Percentiles rank a stretch among this genome's conserved stretches.
Evolutionary conservation across 2,797 vertebrate species (phyloP).

Genomic region (Micromesistius poutassou): DNA sequence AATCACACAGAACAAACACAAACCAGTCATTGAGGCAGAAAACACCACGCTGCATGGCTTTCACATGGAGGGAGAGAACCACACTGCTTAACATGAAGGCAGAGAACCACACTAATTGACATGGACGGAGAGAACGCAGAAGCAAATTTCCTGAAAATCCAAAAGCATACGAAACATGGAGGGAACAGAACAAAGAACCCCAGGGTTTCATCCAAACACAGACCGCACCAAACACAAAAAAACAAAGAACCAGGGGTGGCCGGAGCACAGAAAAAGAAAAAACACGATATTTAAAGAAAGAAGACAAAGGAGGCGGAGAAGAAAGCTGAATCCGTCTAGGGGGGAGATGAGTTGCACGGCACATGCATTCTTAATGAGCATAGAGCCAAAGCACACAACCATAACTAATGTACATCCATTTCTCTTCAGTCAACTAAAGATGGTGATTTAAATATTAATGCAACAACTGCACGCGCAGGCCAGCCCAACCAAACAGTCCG

Average conservation of each 20-base stretch:
- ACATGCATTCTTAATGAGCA: conserved; percentile 63
- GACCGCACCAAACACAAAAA: background rate
- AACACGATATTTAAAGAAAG: background rate
- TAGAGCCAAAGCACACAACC: conserved; percentile 62
- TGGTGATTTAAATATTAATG: conserved; percentile 72
- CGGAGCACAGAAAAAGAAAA: background rate
- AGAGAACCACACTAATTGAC: background rate
- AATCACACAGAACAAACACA: background rate
- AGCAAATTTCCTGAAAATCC: background rate
- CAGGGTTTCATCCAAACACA: background rate
- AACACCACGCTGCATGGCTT: no score
- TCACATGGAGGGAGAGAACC: no score
- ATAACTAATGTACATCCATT: conserved; percentile 74
- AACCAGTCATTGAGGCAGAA: background rate
- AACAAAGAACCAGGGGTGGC: background rate
- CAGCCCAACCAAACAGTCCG: conserved; percentile 58
- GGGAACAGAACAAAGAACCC: background rate
- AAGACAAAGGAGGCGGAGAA: background rate
- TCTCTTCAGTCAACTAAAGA: conserved; percentile 59
- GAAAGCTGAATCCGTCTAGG: conserved; percentile 4
- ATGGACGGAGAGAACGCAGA: background rate
- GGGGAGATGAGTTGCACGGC: conserved; percentile 28
- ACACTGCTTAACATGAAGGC: no score
- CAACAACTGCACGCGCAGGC: conserved; percentile 56
- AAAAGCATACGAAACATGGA: background rate